phyloP scores from a whole-genome alignment of 2,113 vertebrate species.

The Coturnix japonica region DNA sequence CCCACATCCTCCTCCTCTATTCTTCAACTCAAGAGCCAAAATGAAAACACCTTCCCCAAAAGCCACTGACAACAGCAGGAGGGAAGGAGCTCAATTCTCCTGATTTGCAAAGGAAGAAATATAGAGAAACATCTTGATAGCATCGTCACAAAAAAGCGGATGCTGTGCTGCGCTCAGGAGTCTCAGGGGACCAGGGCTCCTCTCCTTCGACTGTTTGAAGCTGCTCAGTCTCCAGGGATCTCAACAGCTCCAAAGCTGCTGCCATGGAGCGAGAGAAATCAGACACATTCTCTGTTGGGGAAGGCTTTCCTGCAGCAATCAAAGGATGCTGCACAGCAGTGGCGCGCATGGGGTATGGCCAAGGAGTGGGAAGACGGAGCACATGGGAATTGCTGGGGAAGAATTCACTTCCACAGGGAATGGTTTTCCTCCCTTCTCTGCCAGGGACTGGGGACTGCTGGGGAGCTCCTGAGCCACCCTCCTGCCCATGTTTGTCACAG shows the following conservation, averaged over 20 bases:
- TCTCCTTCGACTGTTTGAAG: conserved; percentile 64
- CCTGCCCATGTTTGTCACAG: background rate
- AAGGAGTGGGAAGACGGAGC: background rate
- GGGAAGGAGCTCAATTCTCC: background rate
- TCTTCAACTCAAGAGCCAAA: conserved; percentile 45
- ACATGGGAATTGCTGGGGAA: background rate
- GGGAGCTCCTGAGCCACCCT: background rate
- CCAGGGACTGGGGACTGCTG: background rate
- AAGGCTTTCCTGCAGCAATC: conserved; percentile 49
- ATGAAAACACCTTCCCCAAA: conserved; percentile 34
- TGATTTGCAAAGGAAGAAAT: conserved; percentile 32
- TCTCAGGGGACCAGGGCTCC: conserved; percentile 53
- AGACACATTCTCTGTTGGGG: conserved; percentile 20
- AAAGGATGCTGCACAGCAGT: conserved; percentile 38
- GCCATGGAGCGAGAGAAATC: conserved; percentile 9
- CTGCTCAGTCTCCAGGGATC: conserved; percentile 60
- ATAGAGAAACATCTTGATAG: conserved; percentile 13
- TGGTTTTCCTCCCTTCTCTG: background rate
- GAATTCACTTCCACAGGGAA: background rate
- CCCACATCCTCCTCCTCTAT: conserved; percentile 21
- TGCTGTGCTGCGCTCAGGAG: conserved; percentile 22
- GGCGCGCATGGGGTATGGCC: background rate
- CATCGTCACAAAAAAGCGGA: conserved; percentile 34
- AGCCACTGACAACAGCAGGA: conserved; percentile 37
- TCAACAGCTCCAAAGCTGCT: conserved; percentile 30